phyloP scores from a whole-genome alignment of 1,140 invertebrate genomes.

The Aphidius gifuensis region DNA sequence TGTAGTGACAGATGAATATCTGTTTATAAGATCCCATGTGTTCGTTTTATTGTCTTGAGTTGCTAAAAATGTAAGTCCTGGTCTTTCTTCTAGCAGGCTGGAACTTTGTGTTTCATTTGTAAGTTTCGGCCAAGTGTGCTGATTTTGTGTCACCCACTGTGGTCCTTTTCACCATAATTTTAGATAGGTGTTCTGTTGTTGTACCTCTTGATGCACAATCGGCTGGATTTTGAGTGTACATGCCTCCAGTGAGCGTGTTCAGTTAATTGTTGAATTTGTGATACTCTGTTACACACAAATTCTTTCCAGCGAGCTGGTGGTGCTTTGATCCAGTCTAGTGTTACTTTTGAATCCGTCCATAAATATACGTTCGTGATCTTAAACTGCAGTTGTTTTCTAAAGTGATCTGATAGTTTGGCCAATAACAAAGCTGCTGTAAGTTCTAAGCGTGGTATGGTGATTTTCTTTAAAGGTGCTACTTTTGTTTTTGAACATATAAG shows the following conservation, averaged over 20 bases:
- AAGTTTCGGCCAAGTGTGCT: constrained; percentile 1
- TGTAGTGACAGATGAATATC: neutral
- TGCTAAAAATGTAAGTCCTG: no score
- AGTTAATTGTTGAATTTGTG: constrained; percentile 33
- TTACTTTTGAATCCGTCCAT: constrained; percentile 6
- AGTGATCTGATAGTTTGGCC: constrained; percentile 8
- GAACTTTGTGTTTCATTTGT: neutral
- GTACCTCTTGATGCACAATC: constrained; percentile 7
- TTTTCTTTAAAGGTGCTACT: constrained; percentile 15
- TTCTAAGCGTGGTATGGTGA: constrained; percentile 18
- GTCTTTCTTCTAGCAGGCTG: neutral
- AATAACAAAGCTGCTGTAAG: constrained; percentile 15
- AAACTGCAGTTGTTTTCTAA: neutral
- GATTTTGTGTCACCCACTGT: constrained; percentile 5
- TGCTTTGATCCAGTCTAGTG: neutral
- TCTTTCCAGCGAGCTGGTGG: constrained; percentile 1
- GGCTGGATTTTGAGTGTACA: constrained; percentile 8
- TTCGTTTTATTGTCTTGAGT: neutral
- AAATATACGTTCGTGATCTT: neutral
- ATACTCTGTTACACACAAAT: neutral
- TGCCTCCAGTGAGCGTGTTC: constrained; percentile 24
- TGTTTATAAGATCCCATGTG: neutral
- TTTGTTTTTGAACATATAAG: constrained; percentile 17
- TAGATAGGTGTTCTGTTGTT: neutral
- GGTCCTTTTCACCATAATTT: constrained; percentile 12